Conservation (phyloP, 2,113 vertebrate species). For the western clawed frog (Xenopus tropicalis) region UCB_Xtro_10.0 CM004445.2:141200001-141200500, state of each 20-base stretch:
- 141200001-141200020: conserved; percentile 21
- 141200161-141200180: neutral
- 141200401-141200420: neutral
- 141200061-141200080: conserved; percentile 12
- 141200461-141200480: neutral
- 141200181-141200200: too few relatives aligned
- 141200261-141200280: neutral
- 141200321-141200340: neutral
- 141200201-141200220: too few relatives aligned
- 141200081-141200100: neutral
- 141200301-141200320: too few relatives aligned
- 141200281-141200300: neutral
- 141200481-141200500: neutral
- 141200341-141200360: neutral
- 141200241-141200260: neutral
- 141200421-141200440: too few relatives aligned
- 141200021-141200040: conserved; percentile 45
- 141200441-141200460: neutral
- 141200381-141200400: neutral
- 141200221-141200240: too few relatives aligned
- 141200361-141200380: conserved; percentile 2
- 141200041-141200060: conserved; percentile 25
- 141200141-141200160: neutral
- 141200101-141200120: neutral
- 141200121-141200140: neutral